These are phyloP conservation scores for Meganola albula DNA, from an alignment of 2,888 invertebrate species.

Conservation along the genomic window DNA sequence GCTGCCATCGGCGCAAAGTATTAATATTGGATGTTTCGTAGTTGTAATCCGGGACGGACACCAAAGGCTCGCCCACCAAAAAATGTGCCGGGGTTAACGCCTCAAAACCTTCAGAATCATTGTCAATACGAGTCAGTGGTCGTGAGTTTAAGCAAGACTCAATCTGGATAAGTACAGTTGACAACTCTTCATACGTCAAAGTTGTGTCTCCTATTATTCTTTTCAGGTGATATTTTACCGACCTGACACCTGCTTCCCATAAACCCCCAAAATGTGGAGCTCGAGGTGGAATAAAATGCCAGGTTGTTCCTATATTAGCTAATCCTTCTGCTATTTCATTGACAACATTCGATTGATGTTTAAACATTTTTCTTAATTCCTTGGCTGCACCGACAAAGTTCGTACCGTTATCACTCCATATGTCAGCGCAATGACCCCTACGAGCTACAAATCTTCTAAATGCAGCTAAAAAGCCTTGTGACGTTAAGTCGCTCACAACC, in stretches of 20 bases:
- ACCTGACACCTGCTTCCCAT: neutral
- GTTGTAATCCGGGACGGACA: slow-evolving; percentile 2
- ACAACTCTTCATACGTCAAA: neutral
- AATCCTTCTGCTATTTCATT: neutral
- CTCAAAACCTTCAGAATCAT: neutral
- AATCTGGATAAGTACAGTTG: neutral
- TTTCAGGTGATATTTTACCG: neutral
- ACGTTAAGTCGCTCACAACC: too few species aligned
- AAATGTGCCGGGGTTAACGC: slow-evolving; percentile 8
- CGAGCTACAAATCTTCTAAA: slow-evolving; percentile 3
- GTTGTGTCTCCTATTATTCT: neutral
- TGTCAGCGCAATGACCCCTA: slow-evolving; percentile 1
- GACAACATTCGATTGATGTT: neutral
- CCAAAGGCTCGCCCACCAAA: slow-evolving; percentile 6
- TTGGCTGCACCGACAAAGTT: slow-evolving; percentile 1
- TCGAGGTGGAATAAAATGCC: neutral
- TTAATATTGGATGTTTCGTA: neutral
- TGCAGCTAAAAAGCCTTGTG: neutral
- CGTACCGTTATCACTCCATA: slow-evolving; percentile 3
- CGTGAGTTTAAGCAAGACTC: slow-evolving; percentile 1
- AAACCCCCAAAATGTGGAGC: neutral
- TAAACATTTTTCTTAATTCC: neutral
- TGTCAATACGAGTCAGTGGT: too few species aligned
- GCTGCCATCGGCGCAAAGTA: slow-evolving; percentile 17
- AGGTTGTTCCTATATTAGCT: neutral